Evolutionary conservation across 2,113 vertebrate species (phyloP).

Genomic region (Anarrhichthys ocellatus): DNA sequence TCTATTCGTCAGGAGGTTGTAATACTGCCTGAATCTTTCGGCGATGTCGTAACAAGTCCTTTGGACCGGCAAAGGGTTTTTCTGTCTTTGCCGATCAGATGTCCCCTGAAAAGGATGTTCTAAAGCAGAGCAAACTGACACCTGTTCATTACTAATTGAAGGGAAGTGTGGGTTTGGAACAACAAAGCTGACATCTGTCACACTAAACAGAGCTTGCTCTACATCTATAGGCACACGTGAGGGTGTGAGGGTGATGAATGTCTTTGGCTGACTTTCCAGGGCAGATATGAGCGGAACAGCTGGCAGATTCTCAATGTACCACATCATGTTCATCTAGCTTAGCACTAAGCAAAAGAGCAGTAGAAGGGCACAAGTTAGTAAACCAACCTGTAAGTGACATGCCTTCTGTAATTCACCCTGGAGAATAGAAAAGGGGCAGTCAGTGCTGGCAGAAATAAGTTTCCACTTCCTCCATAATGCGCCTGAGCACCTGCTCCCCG

Average conservation of each 20-base stretch:
- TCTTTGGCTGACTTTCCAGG: slow-evolving; percentile 46
- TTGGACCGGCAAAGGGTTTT: slow-evolving; percentile 48
- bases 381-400: slow-evolving; percentile 59
- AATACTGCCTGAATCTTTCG: slow-evolving; percentile 68
- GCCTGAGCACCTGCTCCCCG: slow-evolving; percentile 19
- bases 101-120: slow-evolving; percentile 65
- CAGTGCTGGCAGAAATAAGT: slow-evolving; percentile 66
- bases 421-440: slow-evolving; percentile 36
- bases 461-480: slow-evolving; percentile 72
- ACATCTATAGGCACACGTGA: slow-evolving; percentile 56
- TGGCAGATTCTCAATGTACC: slow-evolving; percentile 52
- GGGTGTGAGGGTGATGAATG: slow-evolving; percentile 58
- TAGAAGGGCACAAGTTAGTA: slow-evolving; percentile 48
- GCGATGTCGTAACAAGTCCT: slow-evolving; percentile 59
- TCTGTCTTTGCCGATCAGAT: slow-evolving; percentile 68
- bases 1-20: slow-evolving; percentile 53
- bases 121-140: slow-evolving; percentile 81
- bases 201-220: slow-evolving; percentile 69
- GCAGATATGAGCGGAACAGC: slow-evolving; percentile 51
- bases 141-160: slow-evolving; percentile 88
- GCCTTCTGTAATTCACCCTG: slow-evolving; percentile 58
- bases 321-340: slow-evolving; percentile 47
- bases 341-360: slow-evolving; percentile 25
- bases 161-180: slow-evolving; percentile 67
- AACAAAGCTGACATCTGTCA: slow-evolving; percentile 70